These are phyloP conservation scores for Oasisia sp. DNA, from an alignment of 2,888 invertebrate genomes.

Conservation along the genomic window DNA sequence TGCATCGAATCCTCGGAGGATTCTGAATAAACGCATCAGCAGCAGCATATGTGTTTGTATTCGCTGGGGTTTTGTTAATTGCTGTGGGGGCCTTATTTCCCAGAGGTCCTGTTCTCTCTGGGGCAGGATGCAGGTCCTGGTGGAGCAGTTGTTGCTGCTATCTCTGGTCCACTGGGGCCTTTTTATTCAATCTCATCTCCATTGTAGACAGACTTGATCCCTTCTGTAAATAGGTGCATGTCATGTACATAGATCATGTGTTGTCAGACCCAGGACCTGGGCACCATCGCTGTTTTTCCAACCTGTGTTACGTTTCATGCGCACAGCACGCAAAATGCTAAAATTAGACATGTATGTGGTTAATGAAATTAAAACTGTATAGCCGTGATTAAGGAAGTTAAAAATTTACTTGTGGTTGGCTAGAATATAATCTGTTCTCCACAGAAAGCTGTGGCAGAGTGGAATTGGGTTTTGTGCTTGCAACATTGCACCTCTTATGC, in stretches of 20 bases:
- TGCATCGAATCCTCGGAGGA: background rate
- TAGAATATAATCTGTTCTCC: background rate
- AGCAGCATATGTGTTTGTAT: background rate
- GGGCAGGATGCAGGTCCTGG: background rate
- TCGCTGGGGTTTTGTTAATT: background rate
- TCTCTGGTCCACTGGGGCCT: background rate
- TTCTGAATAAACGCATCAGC: background rate
- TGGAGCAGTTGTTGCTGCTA: background rate
- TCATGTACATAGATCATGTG: background rate
- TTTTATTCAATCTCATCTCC: conserved; percentile 17
- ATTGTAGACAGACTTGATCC: background rate
- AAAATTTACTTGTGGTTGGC: background rate
- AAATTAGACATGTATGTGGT: background rate
- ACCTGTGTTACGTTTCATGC: background rate
- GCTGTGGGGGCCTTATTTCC: background rate
- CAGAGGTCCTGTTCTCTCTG: background rate
- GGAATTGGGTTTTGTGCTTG: no score
- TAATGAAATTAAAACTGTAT: background rate
- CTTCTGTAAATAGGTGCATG: background rate
- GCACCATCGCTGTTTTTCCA: background rate
- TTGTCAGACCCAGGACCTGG: background rate
- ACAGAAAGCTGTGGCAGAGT: no score
- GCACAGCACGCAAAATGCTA: background rate
- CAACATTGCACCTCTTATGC: no score
- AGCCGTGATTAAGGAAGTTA: background rate